Conservation (phyloP, 2,113 vertebrate genomes). For the Lagopus muta region DNA sequence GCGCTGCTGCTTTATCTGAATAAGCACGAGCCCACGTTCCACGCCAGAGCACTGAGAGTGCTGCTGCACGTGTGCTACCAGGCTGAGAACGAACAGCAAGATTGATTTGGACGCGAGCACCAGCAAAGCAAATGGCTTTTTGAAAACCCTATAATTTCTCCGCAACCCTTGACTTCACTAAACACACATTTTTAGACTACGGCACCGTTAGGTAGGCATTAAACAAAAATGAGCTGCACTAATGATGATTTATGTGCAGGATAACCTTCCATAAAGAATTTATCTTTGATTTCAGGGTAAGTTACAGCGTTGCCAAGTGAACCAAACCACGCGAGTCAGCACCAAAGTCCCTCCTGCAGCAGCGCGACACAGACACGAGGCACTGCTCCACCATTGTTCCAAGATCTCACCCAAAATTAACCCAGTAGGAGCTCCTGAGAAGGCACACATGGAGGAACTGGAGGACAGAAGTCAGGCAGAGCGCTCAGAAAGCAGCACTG, state of each 20-base stretch:
- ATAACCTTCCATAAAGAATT: constrained; percentile 76
- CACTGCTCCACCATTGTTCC: not conserved
- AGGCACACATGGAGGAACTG: not conserved
- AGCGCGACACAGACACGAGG: not conserved
- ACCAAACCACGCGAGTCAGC: constrained; percentile 29
- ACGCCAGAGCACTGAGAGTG: not conserved
- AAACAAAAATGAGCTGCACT: constrained; percentile 75
- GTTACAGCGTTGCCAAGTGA: constrained; percentile 74
- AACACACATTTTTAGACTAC: constrained; percentile 77
- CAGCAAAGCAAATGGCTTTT: constrained; percentile 81
- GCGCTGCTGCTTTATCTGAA: not conserved
- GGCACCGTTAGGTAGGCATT: constrained; percentile 79
- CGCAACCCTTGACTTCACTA: constrained; percentile 81
- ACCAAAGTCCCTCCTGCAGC: not conserved
- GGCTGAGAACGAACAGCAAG: constrained; percentile 62
- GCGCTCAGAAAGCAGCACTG: not conserved
- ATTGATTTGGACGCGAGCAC: constrained; percentile 76
- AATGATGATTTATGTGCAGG: constrained; percentile 78
- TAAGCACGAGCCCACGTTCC: not conserved
- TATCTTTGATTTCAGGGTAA: constrained; percentile 75
- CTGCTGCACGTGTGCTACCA: constrained; percentile 1
- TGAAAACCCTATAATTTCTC: constrained; percentile 82
- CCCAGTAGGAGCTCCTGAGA: not conserved
- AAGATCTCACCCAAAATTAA: not conserved
- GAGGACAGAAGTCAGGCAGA: not conserved